These are phyloP conservation scores for Dasypogon diadema DNA, from an alignment of 2,888 invertebrate species.

Conservation along the genomic window DNA sequence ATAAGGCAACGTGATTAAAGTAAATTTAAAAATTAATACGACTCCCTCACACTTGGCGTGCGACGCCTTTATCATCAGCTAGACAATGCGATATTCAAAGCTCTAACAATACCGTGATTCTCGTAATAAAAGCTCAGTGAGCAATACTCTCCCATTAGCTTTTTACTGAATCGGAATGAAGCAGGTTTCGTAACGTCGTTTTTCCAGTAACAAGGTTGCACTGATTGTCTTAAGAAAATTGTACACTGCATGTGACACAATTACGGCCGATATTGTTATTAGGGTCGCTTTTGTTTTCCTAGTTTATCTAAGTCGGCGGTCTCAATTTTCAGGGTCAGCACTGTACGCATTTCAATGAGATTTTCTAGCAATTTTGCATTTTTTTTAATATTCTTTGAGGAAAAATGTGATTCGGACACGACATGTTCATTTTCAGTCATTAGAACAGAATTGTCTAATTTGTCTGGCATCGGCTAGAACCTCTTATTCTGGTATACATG, in stretches of 20 bases:
- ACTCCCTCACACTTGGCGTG: constrained; percentile 14
- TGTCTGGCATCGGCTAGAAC: constrained; percentile 1
- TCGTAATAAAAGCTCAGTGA: constrained; percentile 44
- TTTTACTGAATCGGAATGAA: constrained; percentile 6
- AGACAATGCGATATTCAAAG: constrained; percentile 38
- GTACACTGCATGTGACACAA: constrained; percentile 37
- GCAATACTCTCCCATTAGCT: constrained; percentile 45
- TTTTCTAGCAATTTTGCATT: constrained; percentile 17
- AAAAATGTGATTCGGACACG: constrained; percentile 5
- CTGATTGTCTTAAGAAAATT: constrained; percentile 46
- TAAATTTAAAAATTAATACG: constrained; percentile 10
- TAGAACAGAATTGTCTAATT: constrained; percentile 40
- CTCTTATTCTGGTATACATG: constrained; percentile 24
- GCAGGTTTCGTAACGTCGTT: constrained; percentile 28
- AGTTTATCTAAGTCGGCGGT: constrained; percentile 33
- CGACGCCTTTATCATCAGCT: constrained; percentile 7
- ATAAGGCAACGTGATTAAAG: constrained; percentile 9
- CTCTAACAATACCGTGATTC: constrained; percentile 41
- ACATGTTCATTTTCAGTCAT: constrained; percentile 39
- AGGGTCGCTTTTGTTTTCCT: constrained; percentile 43
- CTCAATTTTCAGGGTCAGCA: constrained; percentile 41
- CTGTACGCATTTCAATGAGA: constrained; percentile 36
- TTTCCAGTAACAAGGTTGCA: constrained; percentile 43
- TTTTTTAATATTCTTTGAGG: constrained; percentile 1
- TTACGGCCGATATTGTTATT: constrained; percentile 35